Conservation (phyloP, 1,140 invertebrate species). For the Pristionchus pacificus region DNA sequence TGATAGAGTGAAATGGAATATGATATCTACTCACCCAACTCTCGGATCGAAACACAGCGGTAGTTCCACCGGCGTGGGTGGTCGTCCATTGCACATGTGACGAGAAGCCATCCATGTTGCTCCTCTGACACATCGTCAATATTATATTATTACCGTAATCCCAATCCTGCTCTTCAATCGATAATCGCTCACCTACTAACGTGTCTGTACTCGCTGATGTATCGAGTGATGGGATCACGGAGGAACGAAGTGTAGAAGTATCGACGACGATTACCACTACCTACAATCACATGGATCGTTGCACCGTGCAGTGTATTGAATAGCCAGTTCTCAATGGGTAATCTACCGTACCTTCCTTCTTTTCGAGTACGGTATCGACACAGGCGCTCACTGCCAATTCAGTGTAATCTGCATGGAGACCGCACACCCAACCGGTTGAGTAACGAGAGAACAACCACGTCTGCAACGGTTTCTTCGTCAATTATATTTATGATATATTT, state of each 20-base stretch:
- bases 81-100: constrained; percentile 77
- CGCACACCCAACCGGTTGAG: constrained; percentile 97
- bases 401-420: constrained; percentile 96
- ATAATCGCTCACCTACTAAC: constrained; percentile 69
- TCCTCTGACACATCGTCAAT: constrained; percentile 62
- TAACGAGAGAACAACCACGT: constrained; percentile 95
- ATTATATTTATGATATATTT: constrained; percentile 1
- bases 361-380: constrained; percentile 59
- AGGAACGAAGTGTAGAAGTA: constrained; percentile 95
- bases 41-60: constrained; percentile 62
- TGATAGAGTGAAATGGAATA: too few species aligned
- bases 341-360: constrained; percentile 54
- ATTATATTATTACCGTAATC: too few species aligned
- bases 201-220: constrained; percentile 87
- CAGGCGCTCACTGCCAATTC: constrained; percentile 77
- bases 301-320: too few species aligned
- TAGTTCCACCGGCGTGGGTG: constrained; percentile 68
- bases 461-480: constrained; percentile 55
- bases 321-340: too few species aligned
- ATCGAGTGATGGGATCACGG: constrained; percentile 81
- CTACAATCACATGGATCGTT: too few species aligned
- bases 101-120: constrained; percentile 86
- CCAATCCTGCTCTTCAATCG: not conserved
- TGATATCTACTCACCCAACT: constrained; percentile 20
- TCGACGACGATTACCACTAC: constrained; percentile 29